Evolutionary conservation across 2,113 vertebrate species (phyloP), one percentile per base, ranked within the genome.

Genomic region (Vireo altiloquus): DNA sequence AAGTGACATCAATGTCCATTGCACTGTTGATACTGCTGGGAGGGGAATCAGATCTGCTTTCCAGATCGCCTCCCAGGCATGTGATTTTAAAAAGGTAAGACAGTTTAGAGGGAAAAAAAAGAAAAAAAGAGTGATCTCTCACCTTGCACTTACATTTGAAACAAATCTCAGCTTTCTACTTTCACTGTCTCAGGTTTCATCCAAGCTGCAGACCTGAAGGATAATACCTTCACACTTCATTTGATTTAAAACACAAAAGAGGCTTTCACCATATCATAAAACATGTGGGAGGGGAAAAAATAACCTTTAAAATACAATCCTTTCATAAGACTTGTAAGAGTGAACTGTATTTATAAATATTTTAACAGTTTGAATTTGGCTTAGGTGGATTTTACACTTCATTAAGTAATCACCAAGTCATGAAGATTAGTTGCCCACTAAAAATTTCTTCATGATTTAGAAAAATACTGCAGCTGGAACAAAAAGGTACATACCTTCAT

Each of bases 221-320:
- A 35, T 47, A 89, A 42, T 8, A 65, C 19, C 17, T 84, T 74
- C 54, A n/a, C 7, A 54, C 52, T 66, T 33, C 10, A 7, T 35
- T 84, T 66, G 7, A 10, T 66, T 78, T 75, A 75, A 54, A 90
- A 82, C 12, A 63, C 18, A 61, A 68, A 85, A 15, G 19, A 30
- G 33, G 23, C 14, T 78, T 87, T 53, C 47, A 50, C 5, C 13
- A 4, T 42, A 50, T 53, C 65, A 85, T 2, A 78, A 84, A 84
- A 78, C 7, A 23, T 63, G 3, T 4, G 8, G 2, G 7, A 42
- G 23, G 3, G 19, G 4, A 2, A 3, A 9, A 64, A 56, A 72
- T 6, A 15, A 33, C 4, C 16, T 44, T 24, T 21, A 21, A 92
- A 92, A 89, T 35, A 42, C 25, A 50, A 23, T 18, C 7, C 5